Conservation (phyloP, 2,888 invertebrate genomes). For the Tromatobia lineatoria region DNA sequence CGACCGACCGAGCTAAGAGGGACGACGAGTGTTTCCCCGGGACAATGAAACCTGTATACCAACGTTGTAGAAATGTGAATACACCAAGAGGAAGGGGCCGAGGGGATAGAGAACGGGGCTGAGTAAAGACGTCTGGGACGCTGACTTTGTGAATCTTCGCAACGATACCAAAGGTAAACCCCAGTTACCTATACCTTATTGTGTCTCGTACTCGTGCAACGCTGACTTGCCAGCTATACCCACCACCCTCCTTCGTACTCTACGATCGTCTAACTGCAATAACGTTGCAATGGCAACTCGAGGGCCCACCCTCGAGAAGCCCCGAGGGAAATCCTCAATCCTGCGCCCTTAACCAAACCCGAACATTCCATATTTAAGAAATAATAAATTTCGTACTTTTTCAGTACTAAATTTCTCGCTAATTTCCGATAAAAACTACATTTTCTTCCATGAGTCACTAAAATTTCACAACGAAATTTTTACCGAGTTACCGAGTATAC, state of each 20-base stretch:
- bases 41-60: constrained; percentile 74
- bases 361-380: background rate
- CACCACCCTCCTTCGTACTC: background rate
- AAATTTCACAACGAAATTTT: too few species aligned
- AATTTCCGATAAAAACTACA: background rate
- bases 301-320: constrained; percentile 26
- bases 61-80: constrained; percentile 48
- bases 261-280: constrained; percentile 28
- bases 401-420: too few species aligned
- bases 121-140: constrained; percentile 66
- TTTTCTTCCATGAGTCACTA: too few species aligned
- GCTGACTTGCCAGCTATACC: constrained; percentile 4
- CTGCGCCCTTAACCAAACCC: too few species aligned
- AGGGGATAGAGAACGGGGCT: constrained; percentile 40
- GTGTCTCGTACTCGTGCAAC: constrained; percentile 29
- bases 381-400: too few species aligned
- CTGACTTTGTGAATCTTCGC: constrained; percentile 48
- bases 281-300: constrained; percentile 24
- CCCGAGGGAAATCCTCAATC: constrained; percentile 44
- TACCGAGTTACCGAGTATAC: too few species aligned
- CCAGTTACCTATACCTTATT: constrained; percentile 33
- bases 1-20: constrained; percentile 61
- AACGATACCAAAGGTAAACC: constrained; percentile 59
- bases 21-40: constrained; percentile 67
- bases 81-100: constrained; percentile 34